Conservation (phyloP, 2,797 vertebrate species). For the Cuniculus paca region DNA sequence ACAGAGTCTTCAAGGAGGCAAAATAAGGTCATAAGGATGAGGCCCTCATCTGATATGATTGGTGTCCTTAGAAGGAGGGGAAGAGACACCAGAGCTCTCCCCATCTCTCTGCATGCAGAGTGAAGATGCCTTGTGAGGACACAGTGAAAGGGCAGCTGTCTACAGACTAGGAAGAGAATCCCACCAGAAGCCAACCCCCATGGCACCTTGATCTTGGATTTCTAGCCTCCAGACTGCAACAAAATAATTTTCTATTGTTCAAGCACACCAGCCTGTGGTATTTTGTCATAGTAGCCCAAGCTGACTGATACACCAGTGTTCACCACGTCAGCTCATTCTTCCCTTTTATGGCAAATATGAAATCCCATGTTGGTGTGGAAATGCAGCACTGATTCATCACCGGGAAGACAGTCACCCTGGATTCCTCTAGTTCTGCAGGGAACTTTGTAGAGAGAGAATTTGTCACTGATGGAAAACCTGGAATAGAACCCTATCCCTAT, state of each 20-base stretch:
- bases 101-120: background rate
- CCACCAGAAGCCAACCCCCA: background rate
- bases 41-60: background rate
- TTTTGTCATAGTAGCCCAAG: background rate
- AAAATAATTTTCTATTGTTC: background rate
- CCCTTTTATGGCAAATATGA: background rate
- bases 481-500: background rate
- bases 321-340: background rate
- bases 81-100: background rate
- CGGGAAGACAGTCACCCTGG: background rate
- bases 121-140: background rate
- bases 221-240: background rate
- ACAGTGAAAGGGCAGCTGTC: background rate
- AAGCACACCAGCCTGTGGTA: background rate
- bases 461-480: background rate
- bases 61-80: background rate
- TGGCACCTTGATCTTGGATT: background rate
- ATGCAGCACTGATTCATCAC: background rate
- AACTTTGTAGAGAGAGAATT: background rate
- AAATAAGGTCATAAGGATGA: background rate
- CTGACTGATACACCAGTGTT: background rate
- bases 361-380: background rate
- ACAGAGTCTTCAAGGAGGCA: background rate
- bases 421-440: background rate
- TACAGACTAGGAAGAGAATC: background rate